Base-by-base conservation (phyloP, 2,888 invertebrate genomes). In the Pantelozetes paolii region DNA sequence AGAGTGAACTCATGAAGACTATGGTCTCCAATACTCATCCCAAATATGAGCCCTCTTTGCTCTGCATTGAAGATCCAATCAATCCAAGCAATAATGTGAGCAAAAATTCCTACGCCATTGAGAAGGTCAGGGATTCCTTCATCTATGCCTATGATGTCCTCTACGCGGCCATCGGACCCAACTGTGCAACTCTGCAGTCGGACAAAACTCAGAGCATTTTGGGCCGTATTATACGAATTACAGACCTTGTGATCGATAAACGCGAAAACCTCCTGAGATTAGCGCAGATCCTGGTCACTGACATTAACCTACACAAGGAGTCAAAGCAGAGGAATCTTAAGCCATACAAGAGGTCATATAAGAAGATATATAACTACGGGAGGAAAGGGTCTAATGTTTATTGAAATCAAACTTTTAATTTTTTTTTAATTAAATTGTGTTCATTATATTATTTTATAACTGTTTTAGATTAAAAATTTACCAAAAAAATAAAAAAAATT, bases 1-100 rank as follows among this genome's bases (percentile, higher is more conserved):
- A 97, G 84, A 94, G 94, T 80, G 94, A 95, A 26, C 72, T 77
- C 40, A 91, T 92, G 83, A 87, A 90, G 82, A 92, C 93, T 80
- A 94, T 96, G 93, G 89, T 91, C 79, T 93, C 95, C 83, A n/a
- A n/a, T n/a, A n/a, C n/a, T n/a, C n/a, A n/a, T n/a, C n/a, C n/a
- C n/a, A 86, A 95, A 69, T 85, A 97, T 81, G 86, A 94, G 69
- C 82, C 93, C 28, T 94, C 96, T 77, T 84, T 97, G 81, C 85
- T 99, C 77, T 97, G 96, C 82, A 97, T 99, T 79, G 97, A 98
- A 84, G 99, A 99, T 85, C 99, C 99, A 28, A 86, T 99, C 23
- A 28, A 74, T 32, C 15, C 80, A 83, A 94, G 91, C 78, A 99
- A 99, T 83, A 98, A 98, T 83, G 97, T 99, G 82, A 98, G 98